A percentile compares a stretch with the other conserved stretches of the same genome.
Conservation (phyloP, 2,113 vertebrate species). For the Lycocorax pyrrhopterus region DNA sequence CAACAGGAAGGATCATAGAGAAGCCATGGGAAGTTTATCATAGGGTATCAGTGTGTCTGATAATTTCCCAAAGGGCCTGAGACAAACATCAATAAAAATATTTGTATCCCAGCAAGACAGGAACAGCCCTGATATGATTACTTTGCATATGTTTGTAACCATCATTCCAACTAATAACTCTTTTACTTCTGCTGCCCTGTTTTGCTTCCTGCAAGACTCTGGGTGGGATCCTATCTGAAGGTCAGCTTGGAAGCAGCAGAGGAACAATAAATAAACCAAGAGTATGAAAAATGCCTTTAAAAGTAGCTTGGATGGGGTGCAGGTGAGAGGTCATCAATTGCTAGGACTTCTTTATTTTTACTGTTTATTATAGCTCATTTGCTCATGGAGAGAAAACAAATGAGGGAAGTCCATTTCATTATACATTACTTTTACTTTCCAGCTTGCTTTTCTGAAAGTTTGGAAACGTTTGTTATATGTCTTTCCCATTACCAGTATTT, state of each 20-base stretch:
- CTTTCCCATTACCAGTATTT: not conserved
- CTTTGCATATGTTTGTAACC: not conserved
- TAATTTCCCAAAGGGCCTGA: not conserved
- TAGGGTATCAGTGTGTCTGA: not conserved
- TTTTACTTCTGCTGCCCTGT: not conserved
- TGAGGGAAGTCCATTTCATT: not conserved
- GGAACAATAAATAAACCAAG: slow-evolving; percentile 44
- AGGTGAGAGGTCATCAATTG: not conserved
- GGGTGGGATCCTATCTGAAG: slow-evolving; percentile 1
- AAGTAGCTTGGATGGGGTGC: not conserved
- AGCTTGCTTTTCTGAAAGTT: not conserved
- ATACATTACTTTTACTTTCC: not conserved
- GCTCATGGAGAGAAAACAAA: not conserved
- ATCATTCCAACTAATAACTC: not conserved
- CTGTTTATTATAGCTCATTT: not conserved
- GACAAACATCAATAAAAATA: not conserved
- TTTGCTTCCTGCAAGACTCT: not conserved
- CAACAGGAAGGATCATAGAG: not conserved
- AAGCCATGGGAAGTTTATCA: not conserved
- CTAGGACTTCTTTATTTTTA: not conserved
- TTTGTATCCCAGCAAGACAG: not conserved
- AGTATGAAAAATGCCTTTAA: slow-evolving; percentile 16
- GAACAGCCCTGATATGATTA: not conserved
- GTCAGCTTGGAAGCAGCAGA: slow-evolving; percentile 4
- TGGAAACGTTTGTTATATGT: not conserved